Base-by-base conservation (phyloP, 2,888 invertebrate genomes). In the Aporophyla nigra region DNA sequence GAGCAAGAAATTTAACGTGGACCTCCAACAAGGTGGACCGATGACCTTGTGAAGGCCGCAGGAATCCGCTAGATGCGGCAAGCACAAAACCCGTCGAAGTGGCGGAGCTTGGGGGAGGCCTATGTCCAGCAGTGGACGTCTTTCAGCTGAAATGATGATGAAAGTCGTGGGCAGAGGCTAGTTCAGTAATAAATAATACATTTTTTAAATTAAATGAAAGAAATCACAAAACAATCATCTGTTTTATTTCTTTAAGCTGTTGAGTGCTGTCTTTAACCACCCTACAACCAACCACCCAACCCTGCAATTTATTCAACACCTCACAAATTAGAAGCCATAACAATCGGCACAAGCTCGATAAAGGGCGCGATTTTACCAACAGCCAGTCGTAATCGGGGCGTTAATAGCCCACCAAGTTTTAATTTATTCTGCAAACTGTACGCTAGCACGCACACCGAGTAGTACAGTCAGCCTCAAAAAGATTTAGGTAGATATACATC, bases 361-460 rank as follows among this genome's bases (percentile, higher is more conserved):
- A 83, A 71, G 83, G 63, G 78, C 54, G 62, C 68, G 40, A 80
- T 81, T 80, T 33, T 40, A 78, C 43, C 62, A 21, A 40, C 71
- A 78, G 53, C 63, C 65, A 56, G 61, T 74, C 53, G 70, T 69
- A 66, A 80, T 79, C 67, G 74, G 73, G 82, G 59, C 63, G 82
- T 49, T 86, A 86, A 87, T 86, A 75, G 84, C 67, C 76, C 12
- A 10, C 76, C 71, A 91, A 90, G 81, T 90, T 90, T 90, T 90
- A 90, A 90, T 90, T 88, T 88, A 91, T 89, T 90, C 84, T 56
- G 74, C 72, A 76, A 90, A 90, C 89, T 87, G 90, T 80, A 68
- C 51, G 68, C 46, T 70, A 46, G 63, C 90, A 90, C 90, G 90
- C 80, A 87, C 63, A 54, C 66, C 16, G 40, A 19, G 16, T n/a